A percentile compares a stretch with the other conserved stretches of the same genome.
Evolutionary conservation across 1,140 invertebrate species (phyloP).

Genomic region (Drosophila arizonae): DNA sequence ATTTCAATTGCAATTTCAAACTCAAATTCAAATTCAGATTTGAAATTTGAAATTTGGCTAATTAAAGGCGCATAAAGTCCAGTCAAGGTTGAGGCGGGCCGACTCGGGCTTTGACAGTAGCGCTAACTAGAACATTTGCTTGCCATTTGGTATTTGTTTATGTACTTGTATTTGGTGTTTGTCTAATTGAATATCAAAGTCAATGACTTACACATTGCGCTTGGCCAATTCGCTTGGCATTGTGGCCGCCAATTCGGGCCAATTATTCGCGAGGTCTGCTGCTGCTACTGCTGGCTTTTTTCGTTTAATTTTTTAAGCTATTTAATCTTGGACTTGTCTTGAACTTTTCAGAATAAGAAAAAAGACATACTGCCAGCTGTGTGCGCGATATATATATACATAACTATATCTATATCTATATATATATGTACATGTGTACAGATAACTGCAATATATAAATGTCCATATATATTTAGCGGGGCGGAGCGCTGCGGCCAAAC

Average conservation of each 20-base stretch:
- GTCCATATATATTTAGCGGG: background rate
- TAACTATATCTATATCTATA: background rate
- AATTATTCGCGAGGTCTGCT: conserved; percentile 56
- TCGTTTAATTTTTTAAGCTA: conserved; percentile 9
- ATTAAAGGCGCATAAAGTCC: conserved; percentile 74
- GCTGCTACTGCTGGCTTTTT: background rate
- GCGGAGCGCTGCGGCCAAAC: conserved; percentile 47
- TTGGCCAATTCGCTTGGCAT: conserved; percentile 60
- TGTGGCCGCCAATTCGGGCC: conserved; percentile 68
- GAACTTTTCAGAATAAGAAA: conserved; percentile 58
- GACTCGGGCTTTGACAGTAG: conserved; percentile 65
- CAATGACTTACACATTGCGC: conserved; percentile 73
- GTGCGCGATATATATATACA: conserved; percentile 29
- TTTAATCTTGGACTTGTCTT: conserved; percentile 61
- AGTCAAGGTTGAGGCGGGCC: conserved; percentile 57
- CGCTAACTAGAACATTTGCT: conserved; percentile 63
- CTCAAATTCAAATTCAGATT: conserved; percentile 45
- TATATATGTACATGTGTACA: background rate
- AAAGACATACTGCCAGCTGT: conserved; percentile 37
- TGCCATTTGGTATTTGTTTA: conserved; percentile 40
- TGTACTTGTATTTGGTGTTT: conserved; percentile 55
- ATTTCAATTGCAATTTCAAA: conserved; percentile 5
- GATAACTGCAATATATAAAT: background rate
- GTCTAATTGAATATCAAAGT: conserved; percentile 78
- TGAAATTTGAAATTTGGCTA: conserved; percentile 74